Conservation (phyloP, 2,113 vertebrate genomes). For the Smithornis capensis region DNA sequence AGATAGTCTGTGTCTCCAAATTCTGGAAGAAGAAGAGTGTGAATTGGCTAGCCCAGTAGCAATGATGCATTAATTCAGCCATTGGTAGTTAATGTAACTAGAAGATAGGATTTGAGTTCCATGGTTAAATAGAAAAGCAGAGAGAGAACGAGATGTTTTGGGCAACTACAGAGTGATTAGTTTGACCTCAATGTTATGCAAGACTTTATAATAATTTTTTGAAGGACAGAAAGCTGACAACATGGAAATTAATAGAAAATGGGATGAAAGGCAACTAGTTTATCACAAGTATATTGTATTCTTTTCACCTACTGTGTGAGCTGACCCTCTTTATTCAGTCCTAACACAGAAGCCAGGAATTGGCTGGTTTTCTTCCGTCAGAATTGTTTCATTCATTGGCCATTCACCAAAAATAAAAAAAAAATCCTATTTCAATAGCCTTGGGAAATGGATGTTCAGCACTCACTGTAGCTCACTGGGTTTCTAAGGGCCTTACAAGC, state of each 20-base stretch:
- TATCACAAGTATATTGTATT: constrained; percentile 52
- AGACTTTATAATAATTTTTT: not conserved
- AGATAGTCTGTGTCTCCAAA: constrained; percentile 18
- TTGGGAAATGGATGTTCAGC: constrained; percentile 62
- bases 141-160: not conserved
- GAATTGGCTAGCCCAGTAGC: not conserved
- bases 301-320: constrained; percentile 49
- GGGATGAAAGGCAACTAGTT: constrained; percentile 27
- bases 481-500: constrained; percentile 28
- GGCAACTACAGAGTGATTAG: not conserved
- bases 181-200: not conserved
- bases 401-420: constrained; percentile 13
- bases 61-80: constrained; percentile 34
- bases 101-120: not conserved
- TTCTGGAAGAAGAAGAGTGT: constrained; percentile 22
- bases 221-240: not conserved
- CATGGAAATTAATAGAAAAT: constrained; percentile 10
- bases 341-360: constrained; percentile 48
- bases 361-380: constrained; percentile 63
- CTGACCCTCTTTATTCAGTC: constrained; percentile 46
- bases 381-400: constrained; percentile 52
- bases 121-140: not conserved
- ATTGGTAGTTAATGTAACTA: constrained; percentile 21
- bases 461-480: constrained; percentile 13
- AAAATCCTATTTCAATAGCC: constrained; percentile 49